phyloP scores from a whole-genome alignment of 2,113 vertebrate species.

The mouse (Mus musculus) region GRCm39 chr1:179757501-179758000 shows the following conservation, averaged over 20 bases:
- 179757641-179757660: not conserved
- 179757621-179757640: not conserved
- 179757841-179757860: not conserved
- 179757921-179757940: slow-evolving; percentile 36
- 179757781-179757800: not conserved
- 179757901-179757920: not conserved
- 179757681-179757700: not conserved
- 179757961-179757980: not conserved
- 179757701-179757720: not conserved
- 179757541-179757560: not conserved
- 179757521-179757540: not conserved
- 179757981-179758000: not conserved
- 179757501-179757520: not conserved
- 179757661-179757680: not conserved
- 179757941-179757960: not conserved
- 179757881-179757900: slow-evolving; percentile 8
- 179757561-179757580: not conserved
- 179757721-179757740: not conserved
- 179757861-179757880: not conserved
- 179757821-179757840: not conserved
- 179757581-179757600: not conserved
- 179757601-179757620: not conserved
- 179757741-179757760: not conserved
- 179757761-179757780: not conserved
- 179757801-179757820: not conserved